Conservation (phyloP, 1,140 invertebrate species). For the Halictus rubicundus region DNA sequence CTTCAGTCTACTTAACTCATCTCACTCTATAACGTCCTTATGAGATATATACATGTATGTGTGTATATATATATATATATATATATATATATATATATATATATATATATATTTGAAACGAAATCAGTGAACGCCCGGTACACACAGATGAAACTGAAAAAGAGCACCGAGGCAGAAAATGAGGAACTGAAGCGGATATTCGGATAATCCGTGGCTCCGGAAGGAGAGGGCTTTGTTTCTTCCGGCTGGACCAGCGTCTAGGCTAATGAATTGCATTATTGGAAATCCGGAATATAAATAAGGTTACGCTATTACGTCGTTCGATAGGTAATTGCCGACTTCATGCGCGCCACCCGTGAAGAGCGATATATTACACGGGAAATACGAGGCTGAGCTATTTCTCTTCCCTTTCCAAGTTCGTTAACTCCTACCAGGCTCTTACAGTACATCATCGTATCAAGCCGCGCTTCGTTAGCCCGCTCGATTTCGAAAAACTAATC, state of each 20-base stretch:
- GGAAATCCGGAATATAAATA: conserved; percentile 72
- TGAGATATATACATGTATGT: too few species aligned
- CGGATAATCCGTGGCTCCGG: conserved; percentile 3
- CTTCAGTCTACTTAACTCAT: too few species aligned
- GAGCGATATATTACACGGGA: conserved; percentile 22
- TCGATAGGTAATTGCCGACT: conserved; percentile 65
- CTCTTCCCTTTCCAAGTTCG: conserved; percentile 31
- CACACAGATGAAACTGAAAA: background rate
- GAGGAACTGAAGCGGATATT: background rate
- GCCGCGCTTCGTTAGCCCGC: background rate
- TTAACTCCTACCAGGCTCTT: background rate
- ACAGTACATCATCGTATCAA: conserved; percentile 6
- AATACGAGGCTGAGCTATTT: conserved; percentile 22
- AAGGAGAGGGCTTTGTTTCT: conserved; percentile 66
- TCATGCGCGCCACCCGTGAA: conserved; percentile 47
- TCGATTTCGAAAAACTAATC: conserved; percentile 7
- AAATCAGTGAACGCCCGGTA: background rate
- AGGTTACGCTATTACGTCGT: conserved; percentile 65
- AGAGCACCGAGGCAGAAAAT: background rate
- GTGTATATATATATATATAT: too few species aligned
- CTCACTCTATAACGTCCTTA: too few species aligned
- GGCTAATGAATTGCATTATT: conserved; percentile 73
- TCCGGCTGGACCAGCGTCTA: conserved; percentile 33
- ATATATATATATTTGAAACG: too few species aligned
- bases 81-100: too few species aligned